Conservation (phyloP, 2,888 invertebrate species). For the Drosophila emarginata region DNA sequence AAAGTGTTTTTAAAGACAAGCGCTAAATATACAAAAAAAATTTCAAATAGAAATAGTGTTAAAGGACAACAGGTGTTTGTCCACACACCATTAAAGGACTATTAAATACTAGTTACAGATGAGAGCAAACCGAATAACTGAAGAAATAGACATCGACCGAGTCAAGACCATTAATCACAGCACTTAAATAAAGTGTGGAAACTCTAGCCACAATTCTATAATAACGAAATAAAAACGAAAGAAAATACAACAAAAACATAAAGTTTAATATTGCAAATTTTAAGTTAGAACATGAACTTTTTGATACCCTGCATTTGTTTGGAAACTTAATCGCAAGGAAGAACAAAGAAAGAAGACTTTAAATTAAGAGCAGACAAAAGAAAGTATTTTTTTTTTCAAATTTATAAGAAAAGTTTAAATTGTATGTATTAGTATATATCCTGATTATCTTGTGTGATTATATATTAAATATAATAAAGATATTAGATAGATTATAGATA, state of each 20-base stretch:
- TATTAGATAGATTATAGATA: no score
- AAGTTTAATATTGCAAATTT: slow-evolving; percentile 29
- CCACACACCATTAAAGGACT: slow-evolving; percentile 74
- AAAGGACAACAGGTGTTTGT: slow-evolving; percentile 73
- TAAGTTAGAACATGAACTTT: neutral
- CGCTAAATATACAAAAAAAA: slow-evolving; percentile 22
- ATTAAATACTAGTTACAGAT: slow-evolving; percentile 73
- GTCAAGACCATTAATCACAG: slow-evolving; percentile 64
- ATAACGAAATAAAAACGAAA: neutral
- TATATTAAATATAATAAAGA: no score
- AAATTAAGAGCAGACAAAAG: no score
- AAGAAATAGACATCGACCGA: neutral
- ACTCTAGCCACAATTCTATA: neutral
- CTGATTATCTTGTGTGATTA: no score
- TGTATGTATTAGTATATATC: no score
- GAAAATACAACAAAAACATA: slow-evolving; percentile 13
- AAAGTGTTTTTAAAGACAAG: slow-evolving; percentile 63
- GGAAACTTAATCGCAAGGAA: no score
- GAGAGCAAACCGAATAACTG: neutral
- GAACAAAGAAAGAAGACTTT: no score
- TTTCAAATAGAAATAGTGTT: slow-evolving; percentile 14
- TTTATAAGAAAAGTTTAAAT: no score
- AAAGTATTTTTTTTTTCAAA: no score
- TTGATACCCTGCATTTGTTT: neutral
- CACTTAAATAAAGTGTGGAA: slow-evolving; percentile 61